Percentiles rank a stretch among this genome's conserved stretches.
phyloP scores from a whole-genome alignment of 2,113 vertebrate species.

The Hymenochirus boettgeri region DNA sequence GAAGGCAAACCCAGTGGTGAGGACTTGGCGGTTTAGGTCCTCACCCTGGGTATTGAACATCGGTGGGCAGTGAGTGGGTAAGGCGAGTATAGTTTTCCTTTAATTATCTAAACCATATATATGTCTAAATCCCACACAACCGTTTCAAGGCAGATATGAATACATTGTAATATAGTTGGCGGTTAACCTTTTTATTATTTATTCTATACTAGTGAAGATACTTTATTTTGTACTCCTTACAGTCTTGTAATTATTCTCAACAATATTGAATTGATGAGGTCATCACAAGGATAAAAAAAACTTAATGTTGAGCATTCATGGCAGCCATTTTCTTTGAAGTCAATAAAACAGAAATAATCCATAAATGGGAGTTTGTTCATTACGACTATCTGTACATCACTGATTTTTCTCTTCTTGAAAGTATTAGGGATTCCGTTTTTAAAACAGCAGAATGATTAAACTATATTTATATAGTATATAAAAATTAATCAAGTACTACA shows the following conservation, averaged over 20 bases:
- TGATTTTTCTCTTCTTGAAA: constrained; percentile 51
- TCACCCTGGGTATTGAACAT: no score
- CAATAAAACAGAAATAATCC: constrained; percentile 66
- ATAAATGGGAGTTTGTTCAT: constrained; percentile 57
- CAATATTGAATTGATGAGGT: constrained; percentile 56
- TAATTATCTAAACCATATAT: no score
- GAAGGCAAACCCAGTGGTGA: no score
- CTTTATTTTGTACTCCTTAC: constrained; percentile 56
- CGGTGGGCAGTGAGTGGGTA: no score
- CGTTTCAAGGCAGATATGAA: constrained; percentile 65
- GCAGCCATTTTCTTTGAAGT: constrained; percentile 63
- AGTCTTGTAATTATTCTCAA: constrained; percentile 58
- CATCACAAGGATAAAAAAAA: constrained; percentile 62
- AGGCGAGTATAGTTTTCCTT: no score
- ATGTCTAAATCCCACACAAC: no score
- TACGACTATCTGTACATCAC: constrained; percentile 55
- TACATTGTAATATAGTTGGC: constrained; percentile 61
- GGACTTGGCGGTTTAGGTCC: no score
- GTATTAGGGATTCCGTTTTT: constrained; percentile 50
- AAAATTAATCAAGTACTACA: constrained; percentile 78
- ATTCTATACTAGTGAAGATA: constrained; percentile 61
- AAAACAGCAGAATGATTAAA: constrained; percentile 47
- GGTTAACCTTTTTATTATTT: constrained; percentile 64
- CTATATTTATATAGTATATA: constrained; percentile 62
- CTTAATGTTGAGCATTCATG: constrained; percentile 56